Percentiles rank a stretch among this genome's conserved stretches.
phyloP scores from a whole-genome alignment of 64 coral and sea anemone genomes.

The Acropora yongei region DNA sequence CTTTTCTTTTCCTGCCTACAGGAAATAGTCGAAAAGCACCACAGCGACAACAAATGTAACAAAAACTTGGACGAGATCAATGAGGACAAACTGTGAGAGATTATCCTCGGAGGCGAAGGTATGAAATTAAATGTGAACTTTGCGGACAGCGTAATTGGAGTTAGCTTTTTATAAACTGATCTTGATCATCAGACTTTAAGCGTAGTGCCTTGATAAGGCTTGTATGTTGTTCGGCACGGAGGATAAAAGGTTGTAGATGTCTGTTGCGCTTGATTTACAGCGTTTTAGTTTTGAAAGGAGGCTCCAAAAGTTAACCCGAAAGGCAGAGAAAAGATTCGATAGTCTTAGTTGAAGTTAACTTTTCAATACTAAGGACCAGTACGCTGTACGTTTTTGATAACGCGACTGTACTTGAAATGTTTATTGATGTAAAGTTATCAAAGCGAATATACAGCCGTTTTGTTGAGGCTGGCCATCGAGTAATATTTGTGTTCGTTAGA shows the following conservation, averaged over 20 bases:
- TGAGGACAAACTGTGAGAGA: slow-evolving; percentile 53
- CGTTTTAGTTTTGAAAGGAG: too few relatives aligned
- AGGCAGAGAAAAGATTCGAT: too few relatives aligned
- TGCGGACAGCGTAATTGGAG: background rate
- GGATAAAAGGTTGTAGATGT: too few relatives aligned
- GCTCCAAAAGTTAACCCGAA: too few relatives aligned
- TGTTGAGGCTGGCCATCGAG: background rate
- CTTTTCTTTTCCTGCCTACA: slow-evolving; percentile 21
- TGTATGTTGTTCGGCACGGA: too few relatives aligned
- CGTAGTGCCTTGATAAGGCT: background rate
- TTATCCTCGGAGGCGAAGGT: slow-evolving; percentile 23
- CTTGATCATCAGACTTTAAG: background rate
- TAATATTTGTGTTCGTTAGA: background rate
- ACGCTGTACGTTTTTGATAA: background rate
- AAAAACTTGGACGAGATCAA: slow-evolving; percentile 35
- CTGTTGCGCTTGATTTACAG: too few relatives aligned
- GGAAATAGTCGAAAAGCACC: slow-evolving; percentile 40
- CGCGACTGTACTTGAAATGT: background rate
- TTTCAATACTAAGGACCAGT: background rate
- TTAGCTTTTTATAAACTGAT: background rate
- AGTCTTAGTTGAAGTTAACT: too few relatives aligned
- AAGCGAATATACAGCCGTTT: background rate
- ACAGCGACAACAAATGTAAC: background rate
- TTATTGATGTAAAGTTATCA: background rate
- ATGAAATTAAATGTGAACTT: slow-evolving; percentile 44